A percentile compares a stretch with the other conserved stretches of the same genome.
Evolutionary conservation across 2,113 vertebrate genomes (phyloP).

Genomic region (Hemiprocne comata): DNA sequence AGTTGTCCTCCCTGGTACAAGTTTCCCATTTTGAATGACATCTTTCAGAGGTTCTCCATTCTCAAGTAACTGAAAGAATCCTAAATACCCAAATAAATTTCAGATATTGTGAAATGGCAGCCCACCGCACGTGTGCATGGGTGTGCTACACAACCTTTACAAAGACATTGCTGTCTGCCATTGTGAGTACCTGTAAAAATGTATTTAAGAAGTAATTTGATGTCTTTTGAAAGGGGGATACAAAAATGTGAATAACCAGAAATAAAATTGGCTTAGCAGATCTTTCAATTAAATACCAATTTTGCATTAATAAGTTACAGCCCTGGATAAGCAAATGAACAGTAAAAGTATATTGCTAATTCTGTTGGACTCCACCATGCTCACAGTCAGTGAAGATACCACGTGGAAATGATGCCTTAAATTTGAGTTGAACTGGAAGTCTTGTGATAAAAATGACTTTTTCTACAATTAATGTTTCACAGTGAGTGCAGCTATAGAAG

Average conservation of each 20-base stretch:
- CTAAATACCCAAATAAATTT: not conserved
- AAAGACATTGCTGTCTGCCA: not conserved
- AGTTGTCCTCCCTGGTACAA: not conserved
- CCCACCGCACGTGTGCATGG: fast-evolving
- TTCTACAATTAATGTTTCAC: not conserved
- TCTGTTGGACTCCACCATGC: not conserved
- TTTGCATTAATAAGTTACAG: not conserved
- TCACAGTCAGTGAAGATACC: not conserved
- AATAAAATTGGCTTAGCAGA: not conserved
- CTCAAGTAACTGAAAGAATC: not conserved
- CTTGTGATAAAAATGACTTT: not conserved
- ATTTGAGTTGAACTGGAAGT: not conserved
- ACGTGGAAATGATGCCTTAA: not conserved
- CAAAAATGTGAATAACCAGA: not conserved
- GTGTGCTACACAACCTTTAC: not conserved
- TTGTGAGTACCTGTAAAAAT: not conserved
- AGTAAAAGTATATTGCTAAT: not conserved
- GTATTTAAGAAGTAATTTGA: not conserved
- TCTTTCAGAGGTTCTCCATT: not conserved
- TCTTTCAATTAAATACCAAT: not conserved
- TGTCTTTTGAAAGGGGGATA: not conserved
- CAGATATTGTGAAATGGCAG: not conserved
- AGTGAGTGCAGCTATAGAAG: not conserved
- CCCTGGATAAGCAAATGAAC: not conserved
- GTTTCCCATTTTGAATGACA: not conserved